Evolutionary conservation across 2,797 vertebrate genomes (phyloP).

Genomic region (Arrhamphus sclerolepis): DNA sequence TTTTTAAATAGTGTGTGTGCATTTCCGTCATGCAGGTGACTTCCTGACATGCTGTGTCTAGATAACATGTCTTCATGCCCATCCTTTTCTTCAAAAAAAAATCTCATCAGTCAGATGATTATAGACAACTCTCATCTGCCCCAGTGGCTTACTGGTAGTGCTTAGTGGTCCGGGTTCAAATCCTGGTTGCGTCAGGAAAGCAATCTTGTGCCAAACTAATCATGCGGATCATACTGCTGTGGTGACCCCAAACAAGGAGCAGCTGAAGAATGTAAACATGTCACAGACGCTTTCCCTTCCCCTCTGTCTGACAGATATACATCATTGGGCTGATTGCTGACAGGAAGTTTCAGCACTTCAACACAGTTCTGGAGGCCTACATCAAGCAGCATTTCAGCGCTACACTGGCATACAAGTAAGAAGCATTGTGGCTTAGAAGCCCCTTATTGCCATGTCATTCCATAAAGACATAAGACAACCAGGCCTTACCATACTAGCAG

Average conservation of each 20-base stretch:
- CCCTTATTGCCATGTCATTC: conserved; percentile 1
- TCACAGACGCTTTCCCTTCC: conserved; percentile 12
- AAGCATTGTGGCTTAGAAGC: conserved; percentile 34
- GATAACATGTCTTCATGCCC: conserved; percentile 31
- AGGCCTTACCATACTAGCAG: neutral
- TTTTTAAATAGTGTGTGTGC: conserved; percentile 9
- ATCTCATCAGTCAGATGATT: conserved; percentile 27
- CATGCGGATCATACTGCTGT: no score
- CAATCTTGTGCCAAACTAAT: no score
- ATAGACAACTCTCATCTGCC: conserved; percentile 22
- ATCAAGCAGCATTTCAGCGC: conserved; percentile 99
- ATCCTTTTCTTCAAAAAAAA: conserved; percentile 38
- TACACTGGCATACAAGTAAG: conserved; percentile 97
- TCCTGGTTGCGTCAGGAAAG: no score
- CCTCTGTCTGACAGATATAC: conserved; percentile 86
- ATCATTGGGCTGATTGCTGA: conserved; percentile 98
- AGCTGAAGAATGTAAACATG: conserved; percentile 29
- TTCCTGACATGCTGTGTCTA: conserved; percentile 36
- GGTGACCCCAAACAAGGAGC: no score
- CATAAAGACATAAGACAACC: neutral
- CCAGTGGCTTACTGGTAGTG: no score
- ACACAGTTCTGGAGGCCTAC: conserved; percentile 96
- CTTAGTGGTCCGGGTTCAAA: no score
- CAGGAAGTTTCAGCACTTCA: conserved; percentile 98
- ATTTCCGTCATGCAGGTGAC: conserved; percentile 31